A percentile compares a stretch with the other conserved stretches of the same genome.
These are phyloP conservation scores for Entomyzon cyanotis DNA, from an alignment of 2,113 vertebrate species.

Conservation along the genomic window DNA sequence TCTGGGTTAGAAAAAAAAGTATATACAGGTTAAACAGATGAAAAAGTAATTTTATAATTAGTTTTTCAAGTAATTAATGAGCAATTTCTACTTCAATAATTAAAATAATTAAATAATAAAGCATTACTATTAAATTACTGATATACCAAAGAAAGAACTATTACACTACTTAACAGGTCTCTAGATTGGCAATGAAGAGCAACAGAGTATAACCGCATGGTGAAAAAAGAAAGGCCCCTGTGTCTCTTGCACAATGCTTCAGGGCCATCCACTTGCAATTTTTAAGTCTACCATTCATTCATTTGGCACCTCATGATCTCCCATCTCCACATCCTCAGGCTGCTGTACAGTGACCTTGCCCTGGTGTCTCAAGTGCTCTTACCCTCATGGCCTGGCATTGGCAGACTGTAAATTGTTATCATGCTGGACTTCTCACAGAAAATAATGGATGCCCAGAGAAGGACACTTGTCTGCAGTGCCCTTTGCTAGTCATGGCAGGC, in stretches of 20 bases:
- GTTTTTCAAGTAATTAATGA: background rate
- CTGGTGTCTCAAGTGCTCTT: background rate
- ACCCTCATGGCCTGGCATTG: rapidly evolving
- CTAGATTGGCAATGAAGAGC: background rate
- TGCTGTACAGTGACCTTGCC: background rate
- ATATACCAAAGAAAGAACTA: background rate
- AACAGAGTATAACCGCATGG: background rate
- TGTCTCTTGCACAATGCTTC: background rate
- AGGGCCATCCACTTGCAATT: background rate
- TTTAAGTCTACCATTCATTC: rapidly evolving
- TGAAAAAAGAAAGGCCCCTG: background rate
- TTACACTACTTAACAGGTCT: background rate
- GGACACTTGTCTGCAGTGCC: background rate
- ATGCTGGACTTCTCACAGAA: background rate
- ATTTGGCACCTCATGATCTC: background rate
- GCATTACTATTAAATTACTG: background rate
- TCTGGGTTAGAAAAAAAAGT: background rate
- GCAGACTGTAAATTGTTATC: background rate
- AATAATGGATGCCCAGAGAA: background rate
- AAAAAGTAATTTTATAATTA: background rate
- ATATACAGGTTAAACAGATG: background rate
- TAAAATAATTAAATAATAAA: background rate
- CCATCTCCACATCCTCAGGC: background rate
- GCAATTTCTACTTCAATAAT: background rate
- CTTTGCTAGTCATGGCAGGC: background rate